A percentile compares a stretch with the other conserved stretches of the same genome.
Evolutionary conservation across 53 echinoderm and acorn worm species (phyloP).

Genomic region (Echinarachnius parma): DNA sequence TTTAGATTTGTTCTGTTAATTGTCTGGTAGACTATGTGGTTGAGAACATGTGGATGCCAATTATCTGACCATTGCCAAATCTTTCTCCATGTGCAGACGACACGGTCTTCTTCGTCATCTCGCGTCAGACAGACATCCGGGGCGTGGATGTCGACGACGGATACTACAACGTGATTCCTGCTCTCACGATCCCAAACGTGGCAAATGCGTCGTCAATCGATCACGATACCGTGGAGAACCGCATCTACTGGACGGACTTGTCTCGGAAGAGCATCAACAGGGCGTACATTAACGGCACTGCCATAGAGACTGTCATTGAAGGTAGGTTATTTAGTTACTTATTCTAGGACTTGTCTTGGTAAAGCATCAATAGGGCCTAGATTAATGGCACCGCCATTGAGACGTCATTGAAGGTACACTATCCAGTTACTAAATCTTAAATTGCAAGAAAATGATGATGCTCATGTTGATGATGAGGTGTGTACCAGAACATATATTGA

Average conservation of each 20-base stretch:
- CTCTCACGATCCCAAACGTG: slow-evolving; percentile 64
- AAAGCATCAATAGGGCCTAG: slow-evolving; percentile 63
- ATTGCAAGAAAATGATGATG: too few relatives aligned
- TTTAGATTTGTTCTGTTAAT: too few relatives aligned
- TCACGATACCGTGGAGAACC: slow-evolving; percentile 56
- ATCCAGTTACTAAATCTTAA: too few relatives aligned
- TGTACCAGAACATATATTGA: too few relatives aligned
- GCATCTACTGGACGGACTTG: slow-evolving; percentile 77
- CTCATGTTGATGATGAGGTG: too few relatives aligned
- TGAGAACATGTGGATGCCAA: too few relatives aligned
- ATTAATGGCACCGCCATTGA: slow-evolving; percentile 70
- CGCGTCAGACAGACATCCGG: slow-evolving; percentile 62
- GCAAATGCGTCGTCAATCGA: slow-evolving; percentile 65
- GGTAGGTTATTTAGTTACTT: too few relatives aligned
- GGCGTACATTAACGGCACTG: slow-evolving; percentile 71
- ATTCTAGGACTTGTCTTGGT: slow-evolving; percentile 59
- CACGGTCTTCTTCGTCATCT: slow-evolving; percentile 65
- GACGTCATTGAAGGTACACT: slow-evolving; percentile 83
- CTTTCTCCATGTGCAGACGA: too few relatives aligned
- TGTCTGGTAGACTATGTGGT: too few relatives aligned
- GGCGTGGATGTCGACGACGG: slow-evolving; percentile 69
- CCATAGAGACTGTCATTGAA: slow-evolving; percentile 70
- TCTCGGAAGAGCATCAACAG: slow-evolving; percentile 63
- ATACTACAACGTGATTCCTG: slow-evolving; percentile 73
- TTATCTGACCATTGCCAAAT: too few relatives aligned